Conservation (phyloP, 2,113 vertebrate species). For the Columba janthina region DNA sequence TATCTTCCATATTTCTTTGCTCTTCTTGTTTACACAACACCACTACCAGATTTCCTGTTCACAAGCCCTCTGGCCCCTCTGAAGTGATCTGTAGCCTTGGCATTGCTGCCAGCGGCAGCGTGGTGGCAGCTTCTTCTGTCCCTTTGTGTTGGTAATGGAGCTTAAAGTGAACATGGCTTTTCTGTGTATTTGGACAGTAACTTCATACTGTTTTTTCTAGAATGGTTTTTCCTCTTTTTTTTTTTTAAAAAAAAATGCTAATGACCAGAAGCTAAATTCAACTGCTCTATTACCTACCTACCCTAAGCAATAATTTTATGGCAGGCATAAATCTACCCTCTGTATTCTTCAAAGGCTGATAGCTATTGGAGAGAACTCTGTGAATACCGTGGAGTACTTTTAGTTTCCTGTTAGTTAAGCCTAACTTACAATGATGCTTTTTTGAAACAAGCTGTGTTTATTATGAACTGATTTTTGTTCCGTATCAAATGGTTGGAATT, state of each 20-base stretch:
- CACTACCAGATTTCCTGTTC: neutral
- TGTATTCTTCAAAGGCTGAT: neutral
- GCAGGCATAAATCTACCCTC: neutral
- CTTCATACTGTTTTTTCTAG: neutral
- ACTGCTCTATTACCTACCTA: neutral
- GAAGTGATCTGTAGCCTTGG: neutral
- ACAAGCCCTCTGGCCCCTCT: neutral
- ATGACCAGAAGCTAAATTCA: neutral
- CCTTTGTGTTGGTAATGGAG: neutral
- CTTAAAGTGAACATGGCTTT: neutral
- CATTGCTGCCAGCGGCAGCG: neutral
- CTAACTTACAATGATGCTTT: neutral
- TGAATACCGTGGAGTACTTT: neutral
- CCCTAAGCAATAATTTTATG: neutral
- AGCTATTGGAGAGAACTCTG: neutral
- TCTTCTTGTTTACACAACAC: neutral
- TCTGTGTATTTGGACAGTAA: neutral
- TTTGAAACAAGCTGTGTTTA: constrained; percentile 20
- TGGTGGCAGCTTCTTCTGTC: neutral
- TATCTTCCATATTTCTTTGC: neutral
- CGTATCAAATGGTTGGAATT: constrained; percentile 5
- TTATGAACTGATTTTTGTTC: constrained; percentile 23
- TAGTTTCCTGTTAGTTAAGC: neutral
- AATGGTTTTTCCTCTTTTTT: neutral
- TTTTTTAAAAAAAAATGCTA: neutral